Evolutionary conservation across 2,888 invertebrate species (phyloP).

Genomic region (Ennomos fuscantarius): DNA sequence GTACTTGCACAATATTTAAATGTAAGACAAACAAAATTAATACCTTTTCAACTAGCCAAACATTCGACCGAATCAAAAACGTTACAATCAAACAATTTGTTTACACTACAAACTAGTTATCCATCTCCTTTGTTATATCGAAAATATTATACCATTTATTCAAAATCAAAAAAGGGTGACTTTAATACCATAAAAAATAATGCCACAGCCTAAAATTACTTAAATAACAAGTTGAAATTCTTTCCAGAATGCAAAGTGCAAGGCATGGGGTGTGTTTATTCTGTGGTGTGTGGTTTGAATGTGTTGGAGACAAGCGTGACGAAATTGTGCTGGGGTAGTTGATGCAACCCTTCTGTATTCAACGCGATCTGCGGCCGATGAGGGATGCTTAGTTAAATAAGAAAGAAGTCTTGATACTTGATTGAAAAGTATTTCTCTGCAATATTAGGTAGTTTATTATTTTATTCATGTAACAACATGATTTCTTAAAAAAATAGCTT

Average conservation of each 20-base stretch:
- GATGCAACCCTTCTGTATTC: constrained; percentile 79
- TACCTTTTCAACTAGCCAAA: constrained; percentile 41
- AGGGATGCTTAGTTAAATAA: constrained; percentile 54
- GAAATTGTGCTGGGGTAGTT: constrained; percentile 66
- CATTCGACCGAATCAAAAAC: constrained; percentile 48
- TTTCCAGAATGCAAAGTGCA: constrained; percentile 21
- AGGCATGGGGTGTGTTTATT: constrained; percentile 34
- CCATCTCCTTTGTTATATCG: constrained; percentile 72
- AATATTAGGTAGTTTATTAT: no score
- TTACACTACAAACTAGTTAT: constrained; percentile 80
- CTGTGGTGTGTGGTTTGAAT: constrained; percentile 34
- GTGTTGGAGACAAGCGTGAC: constrained; percentile 70
- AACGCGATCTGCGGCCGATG: constrained; percentile 70
- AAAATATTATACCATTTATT: constrained; percentile 68
- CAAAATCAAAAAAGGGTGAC: constrained; percentile 58
- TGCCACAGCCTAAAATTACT: constrained; percentile 7
- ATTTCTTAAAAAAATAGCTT: no score
- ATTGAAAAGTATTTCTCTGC: not conserved
- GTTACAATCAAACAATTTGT: constrained; percentile 76
- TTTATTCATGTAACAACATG: no score
- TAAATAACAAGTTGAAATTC: not conserved
- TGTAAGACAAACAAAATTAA: constrained; percentile 18
- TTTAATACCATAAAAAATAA: constrained; percentile 9
- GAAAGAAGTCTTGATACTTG: constrained; percentile 51
- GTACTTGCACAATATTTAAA: constrained; percentile 21